Conservation (phyloP, 2,888 invertebrate genomes). For the Scelioninae gen. 2 region DNA sequence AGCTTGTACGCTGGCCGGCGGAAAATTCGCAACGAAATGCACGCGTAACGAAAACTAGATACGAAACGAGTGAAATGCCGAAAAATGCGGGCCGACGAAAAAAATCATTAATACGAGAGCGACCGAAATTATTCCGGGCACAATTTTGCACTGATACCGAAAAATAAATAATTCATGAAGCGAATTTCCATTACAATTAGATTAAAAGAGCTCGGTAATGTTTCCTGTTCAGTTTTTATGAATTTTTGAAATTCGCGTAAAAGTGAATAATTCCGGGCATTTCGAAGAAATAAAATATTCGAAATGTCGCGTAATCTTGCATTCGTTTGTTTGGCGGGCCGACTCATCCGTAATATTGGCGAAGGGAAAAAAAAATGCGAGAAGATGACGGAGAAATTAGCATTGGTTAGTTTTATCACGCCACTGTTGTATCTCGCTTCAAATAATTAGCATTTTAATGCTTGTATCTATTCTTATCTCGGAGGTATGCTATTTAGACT, state of each 20-base stretch:
- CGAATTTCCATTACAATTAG: slow-evolving; percentile 38
- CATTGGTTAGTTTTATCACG: slow-evolving; percentile 57
- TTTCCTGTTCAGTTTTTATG: slow-evolving; percentile 12
- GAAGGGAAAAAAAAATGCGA: slow-evolving; percentile 12
- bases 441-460: slow-evolving; percentile 60
- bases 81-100: not conserved
- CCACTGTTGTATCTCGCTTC: slow-evolving; percentile 45
- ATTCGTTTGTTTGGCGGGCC: slow-evolving; percentile 41
- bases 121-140: not conserved
- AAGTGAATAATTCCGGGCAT: slow-evolving; percentile 36
- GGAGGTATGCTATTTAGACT: slow-evolving; percentile 37
- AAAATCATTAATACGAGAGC: slow-evolving; percentile 7
- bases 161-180: slow-evolving; percentile 34
- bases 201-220: slow-evolving; percentile 24
- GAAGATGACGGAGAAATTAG: slow-evolving; percentile 49
- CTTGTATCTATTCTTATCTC: slow-evolving; percentile 56
- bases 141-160: slow-evolving; percentile 5
- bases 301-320: slow-evolving; percentile 46
- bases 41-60: slow-evolving; percentile 23
- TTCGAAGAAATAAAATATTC: slow-evolving; percentile 41
- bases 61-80: not conserved
- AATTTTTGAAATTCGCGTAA: slow-evolving; percentile 8
- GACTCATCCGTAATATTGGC: slow-evolving; percentile 8
- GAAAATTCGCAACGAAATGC: slow-evolving; percentile 48
- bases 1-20: no score